These are phyloP conservation scores for Andricus curvator DNA, from an alignment of 2,888 invertebrate species.

Conservation along the genomic window DNA sequence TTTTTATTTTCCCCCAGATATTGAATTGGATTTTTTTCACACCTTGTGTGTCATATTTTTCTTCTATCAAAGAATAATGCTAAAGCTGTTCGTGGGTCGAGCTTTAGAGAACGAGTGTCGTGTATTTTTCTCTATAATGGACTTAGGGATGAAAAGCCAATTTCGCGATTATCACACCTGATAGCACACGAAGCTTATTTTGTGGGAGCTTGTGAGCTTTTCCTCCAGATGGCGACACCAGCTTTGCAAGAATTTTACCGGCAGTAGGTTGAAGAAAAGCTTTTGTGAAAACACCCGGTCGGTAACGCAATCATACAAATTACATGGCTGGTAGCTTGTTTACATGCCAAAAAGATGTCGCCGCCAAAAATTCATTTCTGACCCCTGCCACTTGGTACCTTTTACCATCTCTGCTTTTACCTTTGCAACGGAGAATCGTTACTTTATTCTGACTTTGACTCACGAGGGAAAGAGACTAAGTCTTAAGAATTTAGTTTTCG, in stretches of 20 bases:
- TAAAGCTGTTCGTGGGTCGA: constrained; percentile 32
- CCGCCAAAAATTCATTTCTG: constrained; percentile 62
- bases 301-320: constrained; percentile 12
- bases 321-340: background rate
- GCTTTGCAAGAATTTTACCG: constrained; percentile 42
- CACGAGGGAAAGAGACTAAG: background rate
- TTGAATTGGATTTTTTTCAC: background rate
- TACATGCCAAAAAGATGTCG: constrained; percentile 24
- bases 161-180: constrained; percentile 49
- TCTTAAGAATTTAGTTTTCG: constrained; percentile 1
- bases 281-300: constrained; percentile 28
- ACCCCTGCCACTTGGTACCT: constrained; percentile 63
- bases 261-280: background rate
- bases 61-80: constrained; percentile 13
- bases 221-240: constrained; percentile 1
- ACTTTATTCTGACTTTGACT: background rate
- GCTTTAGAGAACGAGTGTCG: constrained; percentile 44
- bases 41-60: constrained; percentile 9
- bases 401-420: too few relatives aligned
- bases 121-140: constrained; percentile 43
- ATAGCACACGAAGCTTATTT: constrained; percentile 29
- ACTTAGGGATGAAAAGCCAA: constrained; percentile 49
- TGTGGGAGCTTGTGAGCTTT: constrained; percentile 25
- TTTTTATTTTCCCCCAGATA: too few relatives aligned
- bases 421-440: constrained; percentile 44